A percentile compares a stretch with the other conserved stretches of the same genome.
phyloP scores from a whole-genome alignment of 1,140 invertebrate genomes.

The Drosophila teissieri region DNA sequence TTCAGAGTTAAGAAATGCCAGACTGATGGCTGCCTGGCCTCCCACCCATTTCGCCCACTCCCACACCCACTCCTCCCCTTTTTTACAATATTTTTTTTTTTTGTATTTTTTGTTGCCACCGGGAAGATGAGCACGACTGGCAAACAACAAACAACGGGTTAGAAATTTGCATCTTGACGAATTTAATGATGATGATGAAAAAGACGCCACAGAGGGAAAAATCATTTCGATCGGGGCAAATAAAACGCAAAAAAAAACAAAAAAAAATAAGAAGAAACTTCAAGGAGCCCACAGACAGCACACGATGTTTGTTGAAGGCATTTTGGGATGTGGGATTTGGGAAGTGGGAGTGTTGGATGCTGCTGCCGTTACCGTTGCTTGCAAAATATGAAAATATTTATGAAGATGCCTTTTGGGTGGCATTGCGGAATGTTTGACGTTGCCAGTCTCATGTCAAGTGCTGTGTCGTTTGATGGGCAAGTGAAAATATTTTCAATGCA shows the following conservation, averaged over 20 bases:
- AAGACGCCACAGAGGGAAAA: slow-evolving; percentile 54
- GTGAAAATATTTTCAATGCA: slow-evolving; percentile 83
- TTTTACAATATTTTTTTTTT: slow-evolving; percentile 8
- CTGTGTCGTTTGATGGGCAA: slow-evolving; percentile 52
- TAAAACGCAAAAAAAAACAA: not conserved
- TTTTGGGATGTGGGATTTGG: slow-evolving; percentile 27
- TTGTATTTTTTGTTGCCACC: slow-evolving; percentile 17
- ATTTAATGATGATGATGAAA: slow-evolving; percentile 82
- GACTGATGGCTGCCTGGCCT: slow-evolving; percentile 33
- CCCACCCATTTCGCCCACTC: slow-evolving; percentile 13
- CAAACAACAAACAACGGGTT: slow-evolving; percentile 48
- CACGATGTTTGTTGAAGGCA: slow-evolving; percentile 68
- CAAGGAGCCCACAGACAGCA: slow-evolving; percentile 74
- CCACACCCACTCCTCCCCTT: slow-evolving; percentile 18
- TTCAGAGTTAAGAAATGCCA: slow-evolving; percentile 49
- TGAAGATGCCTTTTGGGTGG: slow-evolving; percentile 82
- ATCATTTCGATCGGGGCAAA: slow-evolving; percentile 77
- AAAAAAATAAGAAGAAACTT: slow-evolving; percentile 54
- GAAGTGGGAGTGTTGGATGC: slow-evolving; percentile 74
- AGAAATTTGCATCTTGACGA: slow-evolving; percentile 82
- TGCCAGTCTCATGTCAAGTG: slow-evolving; percentile 76
- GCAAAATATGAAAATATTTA: slow-evolving; percentile 75
- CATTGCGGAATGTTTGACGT: slow-evolving; percentile 80
- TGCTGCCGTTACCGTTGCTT: slow-evolving; percentile 39
- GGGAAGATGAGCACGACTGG: slow-evolving; percentile 76